A percentile compares a stretch with the other conserved stretches of the same genome.
These are phyloP conservation scores for Carassius gibelio DNA, from an alignment of 2,113 vertebrate genomes.

Conservation along the genomic window DNA sequence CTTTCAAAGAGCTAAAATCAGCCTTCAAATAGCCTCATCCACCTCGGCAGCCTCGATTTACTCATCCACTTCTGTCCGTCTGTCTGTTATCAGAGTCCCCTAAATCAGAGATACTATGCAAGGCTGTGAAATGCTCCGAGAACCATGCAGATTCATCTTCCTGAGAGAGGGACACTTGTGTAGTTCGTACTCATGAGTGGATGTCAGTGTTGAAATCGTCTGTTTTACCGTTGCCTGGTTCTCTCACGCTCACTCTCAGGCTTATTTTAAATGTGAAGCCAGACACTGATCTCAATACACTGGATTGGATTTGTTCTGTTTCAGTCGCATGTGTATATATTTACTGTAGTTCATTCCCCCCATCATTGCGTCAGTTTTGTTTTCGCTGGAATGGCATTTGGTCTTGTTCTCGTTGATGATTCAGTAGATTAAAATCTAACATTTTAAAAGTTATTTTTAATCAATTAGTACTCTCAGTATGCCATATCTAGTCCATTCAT, in stretches of 20 bases:
- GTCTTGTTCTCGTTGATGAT: background rate
- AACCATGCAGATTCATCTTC: conserved; percentile 33
- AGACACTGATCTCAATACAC: conserved; percentile 32
- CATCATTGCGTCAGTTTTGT: background rate
- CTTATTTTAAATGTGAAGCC: conserved; percentile 12
- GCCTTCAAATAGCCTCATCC: conserved; percentile 83
- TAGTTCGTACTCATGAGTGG: background rate
- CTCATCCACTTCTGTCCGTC: background rate
- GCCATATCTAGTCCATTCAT: conserved; percentile 30
- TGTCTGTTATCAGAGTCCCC: background rate
- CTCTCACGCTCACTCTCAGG: background rate
- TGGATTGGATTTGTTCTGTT: conserved; percentile 47
- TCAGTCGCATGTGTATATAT: conserved; percentile 5
- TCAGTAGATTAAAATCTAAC: background rate
- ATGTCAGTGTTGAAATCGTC: background rate
- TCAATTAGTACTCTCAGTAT: background rate
- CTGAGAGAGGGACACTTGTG: conserved; percentile 17
- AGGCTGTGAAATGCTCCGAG: conserved; percentile 25
- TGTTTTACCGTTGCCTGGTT: background rate
- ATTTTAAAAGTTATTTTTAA: background rate
- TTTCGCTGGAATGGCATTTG: background rate
- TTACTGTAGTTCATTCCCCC: background rate
- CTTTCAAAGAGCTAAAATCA: conserved; percentile 91
- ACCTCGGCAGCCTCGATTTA: background rate
- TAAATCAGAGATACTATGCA: conserved; percentile 54